These are phyloP conservation scores for Enteromius mattozi DNA, from an alignment of 2,797 vertebrate genomes.

Conservation along the genomic window DNA sequence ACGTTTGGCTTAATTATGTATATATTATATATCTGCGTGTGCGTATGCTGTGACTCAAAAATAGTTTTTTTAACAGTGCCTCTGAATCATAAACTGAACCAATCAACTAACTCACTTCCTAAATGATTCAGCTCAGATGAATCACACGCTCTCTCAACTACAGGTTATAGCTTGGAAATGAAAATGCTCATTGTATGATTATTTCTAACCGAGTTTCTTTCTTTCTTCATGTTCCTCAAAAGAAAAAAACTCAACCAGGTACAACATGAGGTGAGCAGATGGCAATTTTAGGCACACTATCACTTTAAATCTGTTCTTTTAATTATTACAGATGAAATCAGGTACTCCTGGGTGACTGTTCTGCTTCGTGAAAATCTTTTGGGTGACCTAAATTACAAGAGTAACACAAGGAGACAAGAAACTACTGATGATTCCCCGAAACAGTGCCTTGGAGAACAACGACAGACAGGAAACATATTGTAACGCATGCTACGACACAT, in stretches of 20 bases:
- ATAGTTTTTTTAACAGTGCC: no score
- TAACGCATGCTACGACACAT: conserved; percentile 13
- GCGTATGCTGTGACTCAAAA: background rate
- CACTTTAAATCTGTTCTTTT: conserved; percentile 25
- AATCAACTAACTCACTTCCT: background rate
- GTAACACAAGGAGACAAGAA: conserved; percentile 27
- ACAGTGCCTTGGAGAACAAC: conserved; percentile 32
- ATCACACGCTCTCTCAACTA: background rate
- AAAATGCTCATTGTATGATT: background rate
- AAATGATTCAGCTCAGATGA: background rate
- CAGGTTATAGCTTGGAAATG: background rate
- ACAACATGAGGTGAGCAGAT: background rate
- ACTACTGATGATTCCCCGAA: conserved; percentile 45
- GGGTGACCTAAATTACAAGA: conserved; percentile 51
- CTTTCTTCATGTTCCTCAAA: background rate
- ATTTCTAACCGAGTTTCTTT: background rate
- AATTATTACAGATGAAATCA: conserved; percentile 15
- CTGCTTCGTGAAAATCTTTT: background rate
- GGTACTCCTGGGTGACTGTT: conserved; percentile 12
- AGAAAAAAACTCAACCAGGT: background rate
- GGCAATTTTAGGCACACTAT: background rate
- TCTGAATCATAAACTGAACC: background rate
- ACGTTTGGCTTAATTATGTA: background rate
- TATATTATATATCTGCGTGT: background rate
- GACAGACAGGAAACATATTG: conserved; percentile 40